A percentile compares a stretch with the other conserved stretches of the same genome.
phyloP scores from a whole-genome alignment of 2,888 invertebrate genomes.

The Erpobdella octoculata region DNA sequence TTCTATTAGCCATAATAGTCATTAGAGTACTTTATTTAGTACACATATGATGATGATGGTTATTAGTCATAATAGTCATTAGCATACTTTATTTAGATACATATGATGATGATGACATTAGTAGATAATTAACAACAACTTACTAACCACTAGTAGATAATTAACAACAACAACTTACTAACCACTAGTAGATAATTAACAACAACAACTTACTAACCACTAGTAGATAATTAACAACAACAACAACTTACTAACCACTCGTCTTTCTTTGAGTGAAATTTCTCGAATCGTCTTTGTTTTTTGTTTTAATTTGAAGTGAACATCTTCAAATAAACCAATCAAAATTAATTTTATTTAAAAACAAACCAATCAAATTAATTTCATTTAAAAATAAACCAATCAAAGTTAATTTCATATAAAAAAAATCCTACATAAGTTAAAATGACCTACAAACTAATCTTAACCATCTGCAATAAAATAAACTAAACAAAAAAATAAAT shows the following conservation, averaged over 20 bases:
- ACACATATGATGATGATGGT: no score
- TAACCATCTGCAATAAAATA: background rate
- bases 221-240: background rate
- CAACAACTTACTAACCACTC: slow-evolving; percentile 1
- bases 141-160: no score
- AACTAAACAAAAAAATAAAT: background rate
- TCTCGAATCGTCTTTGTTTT: slow-evolving; percentile 35
- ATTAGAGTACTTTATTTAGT: no score
- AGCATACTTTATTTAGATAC: no score
- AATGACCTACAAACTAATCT: background rate
- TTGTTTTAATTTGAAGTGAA: slow-evolving; percentile 40
- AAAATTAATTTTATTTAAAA: background rate
- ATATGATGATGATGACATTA: no score
- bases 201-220: slow-evolving; percentile 35
- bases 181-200: no score
- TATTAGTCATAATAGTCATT: no score
- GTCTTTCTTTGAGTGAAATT: slow-evolving; percentile 38
- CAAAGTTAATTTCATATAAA: background rate
- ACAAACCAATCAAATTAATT: background rate
- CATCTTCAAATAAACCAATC: slow-evolving; percentile 38
- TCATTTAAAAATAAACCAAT: background rate
- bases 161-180: no score
- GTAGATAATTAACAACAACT: no score
- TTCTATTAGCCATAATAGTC: no score
- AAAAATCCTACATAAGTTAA: no score